These are phyloP conservation scores for Lasioglossum vierecki DNA, from an alignment of 2,888 invertebrate species.

Conservation along the genomic window DNA sequence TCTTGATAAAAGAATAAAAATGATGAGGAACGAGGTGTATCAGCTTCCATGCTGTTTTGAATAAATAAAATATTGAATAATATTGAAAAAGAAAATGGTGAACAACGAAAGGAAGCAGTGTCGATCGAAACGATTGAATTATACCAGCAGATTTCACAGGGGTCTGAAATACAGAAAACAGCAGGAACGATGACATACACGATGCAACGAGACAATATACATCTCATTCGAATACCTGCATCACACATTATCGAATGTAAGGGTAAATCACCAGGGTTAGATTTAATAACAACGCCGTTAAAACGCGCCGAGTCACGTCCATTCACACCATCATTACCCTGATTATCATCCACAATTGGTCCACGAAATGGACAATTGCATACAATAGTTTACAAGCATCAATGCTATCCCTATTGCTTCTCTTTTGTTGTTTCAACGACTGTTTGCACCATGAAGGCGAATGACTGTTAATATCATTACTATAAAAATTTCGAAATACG, in stretches of 20 bases:
- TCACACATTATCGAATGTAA: slow-evolving; percentile 2
- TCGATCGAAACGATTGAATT: background rate
- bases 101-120: background rate
- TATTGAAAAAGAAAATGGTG: background rate
- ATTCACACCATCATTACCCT: slow-evolving; percentile 9
- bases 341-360: background rate
- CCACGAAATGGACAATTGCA: background rate
- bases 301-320: background rate
- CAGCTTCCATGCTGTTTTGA: background rate
- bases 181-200: background rate
- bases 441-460: slow-evolving; percentile 10
- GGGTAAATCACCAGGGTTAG: slow-evolving; percentile 3
- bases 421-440: background rate
- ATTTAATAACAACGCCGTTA: slow-evolving; percentile 6
- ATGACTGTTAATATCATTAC: slow-evolving; percentile 7
- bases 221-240: slow-evolving; percentile 9
- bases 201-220: slow-evolving; percentile 3
- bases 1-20: background rate
- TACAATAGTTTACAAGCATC: background rate
- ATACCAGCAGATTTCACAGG: background rate
- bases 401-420: slow-evolving; percentile 1
- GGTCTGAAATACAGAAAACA: slow-evolving; percentile 1
- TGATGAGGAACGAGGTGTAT: background rate
- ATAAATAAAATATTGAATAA: background rate
- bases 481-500: slow-evolving; percentile 12